Conservation (phyloP, 2,113 vertebrate genomes). For the Tiliqua scincoides region DNA sequence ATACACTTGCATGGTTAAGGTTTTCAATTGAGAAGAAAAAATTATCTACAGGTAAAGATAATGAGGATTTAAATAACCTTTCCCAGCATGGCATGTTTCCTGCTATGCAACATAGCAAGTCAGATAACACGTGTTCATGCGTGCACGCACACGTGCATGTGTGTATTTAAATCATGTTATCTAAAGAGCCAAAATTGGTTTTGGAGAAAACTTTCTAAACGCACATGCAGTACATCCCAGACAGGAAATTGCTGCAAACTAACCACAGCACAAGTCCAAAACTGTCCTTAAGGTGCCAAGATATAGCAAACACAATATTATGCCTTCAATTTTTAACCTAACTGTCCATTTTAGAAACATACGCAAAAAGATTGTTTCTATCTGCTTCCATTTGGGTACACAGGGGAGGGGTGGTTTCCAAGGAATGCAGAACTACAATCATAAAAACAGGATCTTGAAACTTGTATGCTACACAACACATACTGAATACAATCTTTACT, state of each 20-base stretch:
- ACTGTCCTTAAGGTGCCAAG: neutral
- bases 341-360: accelerated
- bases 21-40: constrained; percentile 44
- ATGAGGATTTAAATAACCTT: constrained; percentile 11
- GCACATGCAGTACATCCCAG: no score
- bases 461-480: neutral
- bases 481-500: neutral
- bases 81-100: neutral
- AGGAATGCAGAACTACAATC: neutral
- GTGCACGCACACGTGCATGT: no score
- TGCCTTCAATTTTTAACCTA: neutral
- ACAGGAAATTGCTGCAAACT: neutral
- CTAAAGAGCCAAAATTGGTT: neutral
- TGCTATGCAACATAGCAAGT: neutral
- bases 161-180: neutral
- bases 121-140: neutral
- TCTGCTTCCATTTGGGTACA: neutral
- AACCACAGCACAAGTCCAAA: neutral
- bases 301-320: neutral
- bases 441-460: neutral
- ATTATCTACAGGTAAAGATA: neutral
- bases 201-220: neutral
- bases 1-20: constrained; percentile 54
- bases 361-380: neutral
- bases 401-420: neutral